Conservation (phyloP, 2,888 invertebrate species). For the Lutraria lutraria region DNA sequence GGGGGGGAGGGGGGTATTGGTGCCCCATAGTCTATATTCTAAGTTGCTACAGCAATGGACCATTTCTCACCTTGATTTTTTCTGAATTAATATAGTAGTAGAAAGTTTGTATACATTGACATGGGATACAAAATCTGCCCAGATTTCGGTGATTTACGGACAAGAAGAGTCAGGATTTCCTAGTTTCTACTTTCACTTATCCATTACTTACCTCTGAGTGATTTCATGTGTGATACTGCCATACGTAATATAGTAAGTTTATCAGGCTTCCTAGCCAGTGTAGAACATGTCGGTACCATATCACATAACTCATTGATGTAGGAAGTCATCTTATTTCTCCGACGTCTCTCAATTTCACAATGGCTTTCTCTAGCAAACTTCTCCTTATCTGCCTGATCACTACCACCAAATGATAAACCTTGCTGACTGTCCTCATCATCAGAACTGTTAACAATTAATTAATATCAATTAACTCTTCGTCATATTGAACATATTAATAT, state of each 20-base stretch:
- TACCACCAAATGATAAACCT: constrained; percentile 74
- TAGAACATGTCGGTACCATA: constrained; percentile 99
- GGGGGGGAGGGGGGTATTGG: no score
- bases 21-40: no score
- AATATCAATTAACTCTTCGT: neutral
- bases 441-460: constrained; percentile 72
- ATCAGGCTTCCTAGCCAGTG: constrained; percentile 98
- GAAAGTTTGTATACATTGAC: no score
- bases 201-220: constrained; percentile 92
- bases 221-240: constrained; percentile 99
- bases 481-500: neutral
- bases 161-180: no score
- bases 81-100: no score
- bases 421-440: constrained; percentile 84
- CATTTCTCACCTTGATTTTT: no score
- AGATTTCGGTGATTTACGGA: no score
- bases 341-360: constrained; percentile 98
- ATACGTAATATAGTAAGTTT: constrained; percentile 99
- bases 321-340: constrained; percentile 99
- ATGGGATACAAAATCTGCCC: no score
- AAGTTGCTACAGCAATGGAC: no score
- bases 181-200: no score
- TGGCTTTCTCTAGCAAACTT: constrained; percentile 99
- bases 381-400: constrained; percentile 92
- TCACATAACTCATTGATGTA: constrained; percentile 99